Conservation (phyloP, 2,888 invertebrate genomes). For the Lottia scabra region DNA sequence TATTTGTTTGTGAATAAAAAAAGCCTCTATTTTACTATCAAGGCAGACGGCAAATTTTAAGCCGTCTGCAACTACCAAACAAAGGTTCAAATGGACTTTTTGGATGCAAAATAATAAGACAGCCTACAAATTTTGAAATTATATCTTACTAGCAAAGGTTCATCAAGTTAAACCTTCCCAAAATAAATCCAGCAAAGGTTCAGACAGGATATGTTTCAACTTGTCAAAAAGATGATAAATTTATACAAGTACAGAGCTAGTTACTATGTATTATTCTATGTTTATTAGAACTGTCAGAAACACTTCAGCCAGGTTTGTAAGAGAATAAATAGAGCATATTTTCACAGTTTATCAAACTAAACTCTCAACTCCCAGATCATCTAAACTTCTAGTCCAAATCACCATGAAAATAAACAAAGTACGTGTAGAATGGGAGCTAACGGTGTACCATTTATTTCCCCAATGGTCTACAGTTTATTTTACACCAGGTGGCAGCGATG, state of each 20-base stretch:
- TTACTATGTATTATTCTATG: neutral
- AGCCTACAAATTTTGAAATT: too few species aligned
- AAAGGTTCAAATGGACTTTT: too few species aligned
- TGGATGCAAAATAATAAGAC: too few species aligned
- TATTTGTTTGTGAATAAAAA: too few species aligned
- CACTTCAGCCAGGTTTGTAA: neutral
- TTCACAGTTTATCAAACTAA: constrained; percentile 26
- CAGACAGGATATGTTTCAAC: too few species aligned
- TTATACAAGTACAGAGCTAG: neutral
- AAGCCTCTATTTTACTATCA: too few species aligned
- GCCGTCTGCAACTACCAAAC: too few species aligned
- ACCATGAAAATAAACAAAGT: constrained; percentile 4
- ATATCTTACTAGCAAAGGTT: too few species aligned
- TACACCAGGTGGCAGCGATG: neutral
- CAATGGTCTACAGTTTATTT: neutral
- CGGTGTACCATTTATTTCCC: neutral
- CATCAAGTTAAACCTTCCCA: too few species aligned
- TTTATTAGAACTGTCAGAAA: neutral
- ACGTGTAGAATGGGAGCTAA: neutral
- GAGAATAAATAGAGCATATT: constrained; percentile 29
- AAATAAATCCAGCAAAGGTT: too few species aligned
- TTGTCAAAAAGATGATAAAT: neutral
- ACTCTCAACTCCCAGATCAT: neutral
- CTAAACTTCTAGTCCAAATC: neutral
- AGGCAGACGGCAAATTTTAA: too few species aligned